Evolutionary conservation across 2,888 invertebrate genomes (phyloP).

Genomic region (Xanthia icteritia): DNA sequence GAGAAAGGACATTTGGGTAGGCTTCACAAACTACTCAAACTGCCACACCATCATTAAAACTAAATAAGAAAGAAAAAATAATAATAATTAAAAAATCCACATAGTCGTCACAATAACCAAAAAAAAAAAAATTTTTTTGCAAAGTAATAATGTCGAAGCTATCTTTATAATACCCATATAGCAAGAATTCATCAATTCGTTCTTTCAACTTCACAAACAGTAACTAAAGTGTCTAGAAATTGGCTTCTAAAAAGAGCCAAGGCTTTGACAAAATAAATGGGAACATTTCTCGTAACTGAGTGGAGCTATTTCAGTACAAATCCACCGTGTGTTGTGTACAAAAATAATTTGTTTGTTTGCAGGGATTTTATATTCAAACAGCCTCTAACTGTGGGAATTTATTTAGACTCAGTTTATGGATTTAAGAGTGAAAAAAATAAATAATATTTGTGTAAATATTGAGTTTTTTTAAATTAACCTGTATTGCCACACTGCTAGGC

Average conservation of each 20-base stretch:
- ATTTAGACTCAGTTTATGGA: constrained; percentile 20
- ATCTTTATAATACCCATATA: background rate
- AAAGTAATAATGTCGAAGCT: no score
- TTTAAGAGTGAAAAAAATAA: background rate
- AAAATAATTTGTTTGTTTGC: constrained; percentile 39
- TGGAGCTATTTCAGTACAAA: constrained; percentile 41
- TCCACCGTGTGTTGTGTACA: constrained; percentile 44
- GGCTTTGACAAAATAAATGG: constrained; percentile 44
- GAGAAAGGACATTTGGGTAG: no score
- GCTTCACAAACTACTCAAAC: no score
- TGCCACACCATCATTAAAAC: no score
- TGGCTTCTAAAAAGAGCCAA: constrained; percentile 44
- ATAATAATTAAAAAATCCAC: no score
- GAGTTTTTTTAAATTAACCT: background rate
- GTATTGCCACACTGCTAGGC: background rate
- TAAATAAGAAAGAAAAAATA: no score
- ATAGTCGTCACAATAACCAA: no score
- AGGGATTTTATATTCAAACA: constrained; percentile 30
- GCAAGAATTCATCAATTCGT: constrained; percentile 8
- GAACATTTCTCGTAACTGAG: constrained; percentile 42
- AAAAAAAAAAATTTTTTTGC: no score
- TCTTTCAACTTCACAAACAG: constrained; percentile 18
- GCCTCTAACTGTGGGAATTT: constrained; percentile 13
- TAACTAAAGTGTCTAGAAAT: constrained; percentile 15
- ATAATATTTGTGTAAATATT: background rate